These are phyloP conservation scores for Hemistola chrysoprasaria DNA, from an alignment of 2,888 invertebrate species.

Conservation along the genomic window DNA sequence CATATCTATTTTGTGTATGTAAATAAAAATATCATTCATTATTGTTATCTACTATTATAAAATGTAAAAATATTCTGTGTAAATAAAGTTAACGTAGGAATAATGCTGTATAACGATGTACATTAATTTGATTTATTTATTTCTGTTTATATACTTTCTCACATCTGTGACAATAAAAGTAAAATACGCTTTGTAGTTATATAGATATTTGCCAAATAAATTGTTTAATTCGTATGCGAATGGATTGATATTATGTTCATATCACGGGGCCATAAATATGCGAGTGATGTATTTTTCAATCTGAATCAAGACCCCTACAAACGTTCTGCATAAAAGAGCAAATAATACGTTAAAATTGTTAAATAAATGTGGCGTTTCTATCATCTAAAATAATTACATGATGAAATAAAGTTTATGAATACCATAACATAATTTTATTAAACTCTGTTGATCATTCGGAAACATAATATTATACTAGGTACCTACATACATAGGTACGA, in stretches of 20 bases:
- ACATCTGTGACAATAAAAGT: slow-evolving; percentile 81
- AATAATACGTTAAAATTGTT: too few relatives aligned
- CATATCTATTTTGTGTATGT: slow-evolving; percentile 74
- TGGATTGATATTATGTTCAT: slow-evolving; percentile 17
- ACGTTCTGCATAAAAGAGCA: too few relatives aligned
- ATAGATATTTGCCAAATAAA: slow-evolving; percentile 64
- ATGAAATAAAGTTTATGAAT: too few relatives aligned
- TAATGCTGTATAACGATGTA: slow-evolving; percentile 36
- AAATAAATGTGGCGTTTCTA: too few relatives aligned
- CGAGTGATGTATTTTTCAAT: too few relatives aligned
- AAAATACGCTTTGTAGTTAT: slow-evolving; percentile 77
- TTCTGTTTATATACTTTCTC: slow-evolving; percentile 61
- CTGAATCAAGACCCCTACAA: too few relatives aligned
- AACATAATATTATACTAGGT: too few relatives aligned
- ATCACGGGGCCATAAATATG: slow-evolving; percentile 17
- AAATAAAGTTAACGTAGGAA: slow-evolving; percentile 45
- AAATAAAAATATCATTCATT: slow-evolving; percentile 54
- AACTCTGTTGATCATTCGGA: too few relatives aligned
- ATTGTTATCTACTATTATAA: slow-evolving; percentile 55
- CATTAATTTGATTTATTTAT: slow-evolving; percentile 38
- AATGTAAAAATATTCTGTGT: slow-evolving; percentile 55
- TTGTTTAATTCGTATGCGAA: slow-evolving; percentile 22
- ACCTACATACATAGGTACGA: too few relatives aligned
- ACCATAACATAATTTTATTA: too few relatives aligned
- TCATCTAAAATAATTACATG: too few relatives aligned